These are phyloP conservation scores for Gyps fulvus DNA, from an alignment of 2,113 vertebrate species.

Conservation along the genomic window DNA sequence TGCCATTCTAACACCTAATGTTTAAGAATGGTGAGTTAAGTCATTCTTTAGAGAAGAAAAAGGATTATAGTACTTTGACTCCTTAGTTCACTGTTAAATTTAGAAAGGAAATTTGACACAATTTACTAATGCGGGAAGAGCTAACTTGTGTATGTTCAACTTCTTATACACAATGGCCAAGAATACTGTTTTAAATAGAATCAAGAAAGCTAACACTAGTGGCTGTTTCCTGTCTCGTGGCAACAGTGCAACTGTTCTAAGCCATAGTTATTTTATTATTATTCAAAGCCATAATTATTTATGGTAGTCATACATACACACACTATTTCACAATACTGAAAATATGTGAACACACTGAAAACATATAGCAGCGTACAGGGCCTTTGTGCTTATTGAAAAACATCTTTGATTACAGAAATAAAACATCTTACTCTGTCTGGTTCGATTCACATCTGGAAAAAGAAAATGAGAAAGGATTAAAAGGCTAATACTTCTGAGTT, in stretches of 20 bases:
- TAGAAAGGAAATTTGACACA: not conserved
- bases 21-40: not conserved
- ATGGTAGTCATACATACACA: not conserved
- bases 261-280: not conserved
- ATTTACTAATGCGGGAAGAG: not conserved
- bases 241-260: not conserved
- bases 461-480: constrained; percentile 33
- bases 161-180: not conserved
- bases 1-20: not conserved
- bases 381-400: not conserved
- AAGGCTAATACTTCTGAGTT: not conserved
- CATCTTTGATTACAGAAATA: not conserved
- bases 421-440: constrained; percentile 64
- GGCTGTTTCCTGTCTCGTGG: not conserved
- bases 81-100: not conserved
- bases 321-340: not conserved
- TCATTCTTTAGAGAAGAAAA: not conserved
- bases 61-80: not conserved
- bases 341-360: not conserved
- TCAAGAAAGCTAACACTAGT: not conserved
- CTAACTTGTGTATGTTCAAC: not conserved
- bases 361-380: not conserved
- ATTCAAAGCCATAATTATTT: not conserved
- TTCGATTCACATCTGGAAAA: constrained; percentile 54
- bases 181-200: not conserved